phyloP scores from a whole-genome alignment of 2,888 invertebrate species.

The Neoaliturus tenellus region DNA sequence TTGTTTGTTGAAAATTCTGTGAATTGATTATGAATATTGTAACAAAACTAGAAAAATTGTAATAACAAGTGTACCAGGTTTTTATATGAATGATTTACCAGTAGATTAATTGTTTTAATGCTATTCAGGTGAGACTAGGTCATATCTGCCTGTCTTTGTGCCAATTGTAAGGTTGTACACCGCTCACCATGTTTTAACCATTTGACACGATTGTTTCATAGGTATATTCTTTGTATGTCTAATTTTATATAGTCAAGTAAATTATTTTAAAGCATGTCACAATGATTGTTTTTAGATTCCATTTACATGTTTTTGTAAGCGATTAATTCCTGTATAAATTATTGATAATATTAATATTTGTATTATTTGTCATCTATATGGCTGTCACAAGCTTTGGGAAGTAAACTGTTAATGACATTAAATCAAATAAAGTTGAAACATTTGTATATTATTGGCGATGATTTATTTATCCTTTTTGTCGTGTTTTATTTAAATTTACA shows the following conservation, averaged over 20 bases:
- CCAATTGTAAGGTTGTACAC: constrained; percentile 14
- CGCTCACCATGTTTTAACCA: constrained; percentile 9
- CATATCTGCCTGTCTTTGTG: background rate
- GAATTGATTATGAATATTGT: too few species aligned
- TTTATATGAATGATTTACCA: background rate
- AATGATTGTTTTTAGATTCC: constrained; percentile 28
- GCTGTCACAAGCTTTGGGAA: constrained; percentile 33
- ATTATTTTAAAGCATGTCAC: constrained; percentile 9
- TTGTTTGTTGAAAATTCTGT: too few species aligned
- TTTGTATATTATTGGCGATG: constrained; percentile 45
- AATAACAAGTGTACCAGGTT: background rate
- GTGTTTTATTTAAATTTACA: too few species aligned
- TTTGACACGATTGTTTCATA: background rate
- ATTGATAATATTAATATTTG: constrained; percentile 46
- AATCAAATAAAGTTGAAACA: constrained; percentile 56
- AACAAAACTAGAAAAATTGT: background rate
- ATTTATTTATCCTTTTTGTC: constrained; percentile 14
- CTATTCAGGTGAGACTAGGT: background rate
- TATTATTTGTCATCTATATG: constrained; percentile 37
- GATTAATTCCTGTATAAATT: constrained; percentile 45
- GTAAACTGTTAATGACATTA: constrained; percentile 47
- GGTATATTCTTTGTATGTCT: background rate
- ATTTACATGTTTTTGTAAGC: constrained; percentile 30
- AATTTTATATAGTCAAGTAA: background rate
- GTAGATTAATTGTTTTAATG: background rate